Percentiles rank a stretch among this genome's conserved stretches.
Evolutionary conservation across 2,888 invertebrate genomes (phyloP).

Genomic region (Lottia scabra): DNA sequence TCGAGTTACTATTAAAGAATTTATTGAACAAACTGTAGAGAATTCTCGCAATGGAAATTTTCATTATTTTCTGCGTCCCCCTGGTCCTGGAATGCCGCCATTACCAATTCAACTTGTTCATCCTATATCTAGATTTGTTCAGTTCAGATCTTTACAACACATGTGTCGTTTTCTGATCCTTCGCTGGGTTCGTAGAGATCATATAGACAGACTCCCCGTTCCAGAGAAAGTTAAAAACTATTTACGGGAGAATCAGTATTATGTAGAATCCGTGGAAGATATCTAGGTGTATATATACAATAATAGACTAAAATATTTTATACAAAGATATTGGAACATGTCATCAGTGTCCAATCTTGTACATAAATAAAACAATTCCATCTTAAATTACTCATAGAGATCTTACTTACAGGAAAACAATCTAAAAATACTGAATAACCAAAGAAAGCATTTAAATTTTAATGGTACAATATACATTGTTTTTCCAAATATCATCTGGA

Average conservation of each 20-base stretch:
- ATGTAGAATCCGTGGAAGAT: constrained; percentile 58
- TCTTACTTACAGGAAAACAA: too few species aligned
- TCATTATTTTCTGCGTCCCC: constrained; percentile 80
- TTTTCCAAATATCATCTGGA: too few species aligned
- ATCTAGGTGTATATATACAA: too few species aligned
- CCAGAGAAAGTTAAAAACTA: constrained; percentile 71
- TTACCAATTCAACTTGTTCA: constrained; percentile 80
- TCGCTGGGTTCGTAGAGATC: constrained; percentile 76
- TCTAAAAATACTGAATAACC: too few species aligned
- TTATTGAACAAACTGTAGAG: constrained; percentile 80
- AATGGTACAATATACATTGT: too few species aligned
- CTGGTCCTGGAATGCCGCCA: constrained; percentile 77
- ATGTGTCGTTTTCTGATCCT: constrained; percentile 81
- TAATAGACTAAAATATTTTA: too few species aligned
- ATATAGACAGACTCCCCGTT: constrained; percentile 79
- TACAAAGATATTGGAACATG: too few species aligned
- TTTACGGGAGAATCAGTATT: constrained; percentile 64
- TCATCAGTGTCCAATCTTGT: too few species aligned
- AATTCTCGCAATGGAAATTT: constrained; percentile 79
- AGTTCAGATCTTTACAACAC: constrained; percentile 78
- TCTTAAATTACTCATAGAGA: too few species aligned
- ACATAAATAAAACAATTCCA: too few species aligned
- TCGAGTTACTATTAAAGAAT: constrained; percentile 75
- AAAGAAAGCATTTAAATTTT: too few species aligned
- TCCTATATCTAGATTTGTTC: constrained; percentile 80